Percentiles rank a stretch among this genome's conserved stretches.
These are phyloP conservation scores for Aleiodes alternator DNA, from an alignment of 2,888 invertebrate genomes.

Conservation along the genomic window DNA sequence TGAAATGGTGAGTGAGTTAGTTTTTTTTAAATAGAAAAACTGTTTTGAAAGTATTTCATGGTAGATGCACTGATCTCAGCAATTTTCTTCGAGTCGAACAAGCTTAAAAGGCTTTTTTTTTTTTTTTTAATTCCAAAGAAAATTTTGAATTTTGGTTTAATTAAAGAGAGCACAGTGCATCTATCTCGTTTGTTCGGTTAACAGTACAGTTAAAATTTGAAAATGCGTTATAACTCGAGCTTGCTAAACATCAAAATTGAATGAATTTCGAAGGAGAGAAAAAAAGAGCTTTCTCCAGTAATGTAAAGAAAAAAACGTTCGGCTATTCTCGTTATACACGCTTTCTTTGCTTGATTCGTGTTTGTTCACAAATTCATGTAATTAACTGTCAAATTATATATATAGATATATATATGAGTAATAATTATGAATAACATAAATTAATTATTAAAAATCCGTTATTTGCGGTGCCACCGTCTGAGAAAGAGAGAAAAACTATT, in stretches of 20 bases:
- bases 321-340: slow-evolving; percentile 5
- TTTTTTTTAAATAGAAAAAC: slow-evolving; percentile 14
- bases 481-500: slow-evolving; percentile 54
- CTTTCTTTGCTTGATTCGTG: slow-evolving; percentile 18
- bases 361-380: not conserved
- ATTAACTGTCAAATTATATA: slow-evolving; percentile 13
- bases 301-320: not conserved
- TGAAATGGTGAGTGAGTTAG: slow-evolving; percentile 85
- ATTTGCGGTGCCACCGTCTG: slow-evolving; percentile 53
- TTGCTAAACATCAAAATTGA: slow-evolving; percentile 10
- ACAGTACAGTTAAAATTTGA: not conserved
- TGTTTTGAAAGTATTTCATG: slow-evolving; percentile 8
- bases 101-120: not conserved
- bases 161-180: not conserved
- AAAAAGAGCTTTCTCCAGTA: not conserved
- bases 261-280: not conserved
- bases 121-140: no score
- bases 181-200: slow-evolving; percentile 7
- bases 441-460: not conserved
- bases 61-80: slow-evolving; percentile 14
- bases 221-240: slow-evolving; percentile 20
- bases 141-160: not conserved
- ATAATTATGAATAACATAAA: no score
- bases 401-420: no score
- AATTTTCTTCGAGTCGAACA: not conserved